Conservation (phyloP, 2,113 vertebrate species). For the Silurus asotus region DNA sequence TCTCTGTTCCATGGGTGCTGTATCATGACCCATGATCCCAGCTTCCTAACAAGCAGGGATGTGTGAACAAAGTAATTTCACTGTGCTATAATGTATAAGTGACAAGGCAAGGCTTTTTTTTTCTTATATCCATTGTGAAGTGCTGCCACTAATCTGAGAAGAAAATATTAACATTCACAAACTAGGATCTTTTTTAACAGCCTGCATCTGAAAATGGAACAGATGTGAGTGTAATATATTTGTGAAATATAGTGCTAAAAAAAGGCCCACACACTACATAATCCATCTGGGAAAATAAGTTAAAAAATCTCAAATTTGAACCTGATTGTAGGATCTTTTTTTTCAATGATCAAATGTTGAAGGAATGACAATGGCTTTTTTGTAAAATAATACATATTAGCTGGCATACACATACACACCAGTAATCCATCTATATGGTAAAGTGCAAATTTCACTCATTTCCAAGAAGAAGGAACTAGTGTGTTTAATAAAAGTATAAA, state of each 20-base stretch:
- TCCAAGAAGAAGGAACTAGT: background rate
- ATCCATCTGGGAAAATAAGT: background rate
- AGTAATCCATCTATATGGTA: background rate
- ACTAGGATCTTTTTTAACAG: background rate
- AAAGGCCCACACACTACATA: background rate
- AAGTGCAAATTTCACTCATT: background rate
- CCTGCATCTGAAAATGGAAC: background rate
- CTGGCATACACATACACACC: background rate
- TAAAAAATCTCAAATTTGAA: background rate
- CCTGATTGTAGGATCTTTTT: background rate
- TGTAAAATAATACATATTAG: background rate
- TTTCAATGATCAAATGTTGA: background rate
- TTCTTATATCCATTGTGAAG: background rate
- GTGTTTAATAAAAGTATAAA: background rate
- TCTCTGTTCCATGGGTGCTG: too few relatives aligned
- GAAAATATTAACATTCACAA: background rate
- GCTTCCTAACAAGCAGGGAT: too few relatives aligned
- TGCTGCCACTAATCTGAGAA: background rate
- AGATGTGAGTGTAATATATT: background rate
- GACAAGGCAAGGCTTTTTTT: too few relatives aligned
- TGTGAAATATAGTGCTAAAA: background rate
- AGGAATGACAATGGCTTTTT: background rate
- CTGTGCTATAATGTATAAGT: too few relatives aligned
- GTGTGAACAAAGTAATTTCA: too few relatives aligned
- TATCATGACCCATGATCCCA: too few relatives aligned